Evolutionary conservation across 2,797 vertebrate species (phyloP), one percentile per base, ranked within the genome.

Genomic region (Champsocephalus esox): DNA sequence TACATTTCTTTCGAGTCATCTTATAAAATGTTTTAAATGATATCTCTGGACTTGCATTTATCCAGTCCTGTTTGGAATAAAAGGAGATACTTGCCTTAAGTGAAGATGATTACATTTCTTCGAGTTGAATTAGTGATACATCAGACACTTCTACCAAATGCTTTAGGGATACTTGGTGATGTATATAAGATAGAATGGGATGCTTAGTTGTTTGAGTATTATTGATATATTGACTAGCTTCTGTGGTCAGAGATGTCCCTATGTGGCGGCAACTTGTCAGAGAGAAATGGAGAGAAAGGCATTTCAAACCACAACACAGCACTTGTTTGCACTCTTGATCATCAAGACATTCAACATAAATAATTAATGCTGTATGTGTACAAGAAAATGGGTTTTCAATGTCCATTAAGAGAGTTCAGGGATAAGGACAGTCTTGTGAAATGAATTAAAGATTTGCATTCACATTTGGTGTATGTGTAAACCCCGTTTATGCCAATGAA

Each of bases 221-320:
- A 21, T 8, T 32, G 9, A 45, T 65, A 8, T 21, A 34, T 14
- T 34, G 24, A 34, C 11, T 44, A 57, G 45, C 16, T 70, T 9
- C 7, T 59, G 52, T 46, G 45, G 44, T 63, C 51, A 28, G 11
- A n/a, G 34, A 57, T 56, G 32, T 49, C 9, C 12, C 19, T 34
- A 34, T 34, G 34, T 2, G 34, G 13, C 44, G 48, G 3, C 21
- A 14, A 7, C 32, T 60, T 49, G 12, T 11, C 66, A 64, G 16
- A 56, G 45, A 63, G 6, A 54, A 62, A 64, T 50, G 41, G 48
- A 3, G 48, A 57, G 7, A 3, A 52, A 50, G 28, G 45, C 13
- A n/a, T 50, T 64, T 74, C 14, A 59, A 56, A 57, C 49, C 63
- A 68, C 49, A 62, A 21, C 16, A 38, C 34, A 58, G 16, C 16